phyloP scores from a whole-genome alignment of 2,113 vertebrate species.

The Miniopterus natalensis region DNA sequence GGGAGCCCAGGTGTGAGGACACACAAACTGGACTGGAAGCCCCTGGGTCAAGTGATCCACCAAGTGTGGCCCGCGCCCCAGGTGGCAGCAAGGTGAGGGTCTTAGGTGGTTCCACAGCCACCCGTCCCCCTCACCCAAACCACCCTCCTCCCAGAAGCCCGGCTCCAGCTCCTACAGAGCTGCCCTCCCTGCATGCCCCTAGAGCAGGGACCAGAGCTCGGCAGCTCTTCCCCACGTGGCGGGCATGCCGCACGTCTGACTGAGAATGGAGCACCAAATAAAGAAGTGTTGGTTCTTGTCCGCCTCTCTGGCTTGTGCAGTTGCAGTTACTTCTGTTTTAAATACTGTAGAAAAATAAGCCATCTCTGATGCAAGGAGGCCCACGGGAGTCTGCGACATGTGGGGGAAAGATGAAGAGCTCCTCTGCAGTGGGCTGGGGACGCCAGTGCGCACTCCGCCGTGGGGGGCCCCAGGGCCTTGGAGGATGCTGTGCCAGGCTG shows the following conservation, averaged over 20 bases:
- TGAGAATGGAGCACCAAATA: slow-evolving; percentile 86
- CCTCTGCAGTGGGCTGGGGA: slow-evolving; percentile 46
- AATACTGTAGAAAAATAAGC: slow-evolving; percentile 91
- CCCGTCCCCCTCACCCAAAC: not conserved
- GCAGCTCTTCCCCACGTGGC: not conserved
- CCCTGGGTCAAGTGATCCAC: slow-evolving; percentile 51
- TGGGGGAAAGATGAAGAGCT: slow-evolving; percentile 47
- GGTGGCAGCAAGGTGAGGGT: not conserved
- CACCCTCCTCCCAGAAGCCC: not conserved
- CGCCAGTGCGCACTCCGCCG: not conserved
- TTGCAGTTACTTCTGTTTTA: slow-evolving; percentile 73
- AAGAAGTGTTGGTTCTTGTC: slow-evolving; percentile 74
- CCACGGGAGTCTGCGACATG: slow-evolving; percentile 22
- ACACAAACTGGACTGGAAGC: slow-evolving; percentile 53
- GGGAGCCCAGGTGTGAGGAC: slow-evolving; percentile 34
- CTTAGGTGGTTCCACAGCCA: not conserved
- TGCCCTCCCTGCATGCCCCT: not conserved
- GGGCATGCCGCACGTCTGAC: accelerated
- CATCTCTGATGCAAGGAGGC: slow-evolving; percentile 81
- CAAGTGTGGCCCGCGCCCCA: not conserved
- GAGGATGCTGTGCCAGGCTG: not conserved
- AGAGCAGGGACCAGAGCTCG: not conserved
- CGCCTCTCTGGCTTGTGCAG: slow-evolving; percentile 77
- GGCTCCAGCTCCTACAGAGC: not conserved
- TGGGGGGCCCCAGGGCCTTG: not conserved